These are phyloP conservation scores for Ovis canadensis DNA, from an alignment of 2,113 vertebrate species.

Conservation along the genomic window DNA sequence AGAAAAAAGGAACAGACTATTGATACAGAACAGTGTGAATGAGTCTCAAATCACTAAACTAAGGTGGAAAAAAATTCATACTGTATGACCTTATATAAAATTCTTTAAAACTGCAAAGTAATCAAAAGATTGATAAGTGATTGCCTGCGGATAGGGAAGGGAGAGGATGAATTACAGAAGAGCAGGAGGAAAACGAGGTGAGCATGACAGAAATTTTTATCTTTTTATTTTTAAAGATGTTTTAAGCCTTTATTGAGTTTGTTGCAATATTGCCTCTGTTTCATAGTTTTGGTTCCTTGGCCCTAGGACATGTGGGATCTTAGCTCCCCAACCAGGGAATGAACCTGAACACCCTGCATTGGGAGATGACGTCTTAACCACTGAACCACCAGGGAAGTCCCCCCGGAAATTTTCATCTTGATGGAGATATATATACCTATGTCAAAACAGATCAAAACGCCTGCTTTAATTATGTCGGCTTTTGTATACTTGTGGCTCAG, in stretches of 20 bases:
- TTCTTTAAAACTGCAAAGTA: background rate
- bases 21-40: background rate
- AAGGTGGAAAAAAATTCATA: background rate
- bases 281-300: background rate
- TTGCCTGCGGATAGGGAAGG: background rate
- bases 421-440: background rate
- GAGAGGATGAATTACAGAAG: background rate
- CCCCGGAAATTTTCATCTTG: background rate
- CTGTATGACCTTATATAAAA: background rate
- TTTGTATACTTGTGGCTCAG: background rate
- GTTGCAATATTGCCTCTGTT: background rate
- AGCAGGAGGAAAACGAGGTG: background rate
- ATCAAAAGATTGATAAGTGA: background rate
- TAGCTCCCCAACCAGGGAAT: background rate
- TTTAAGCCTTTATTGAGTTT: background rate
- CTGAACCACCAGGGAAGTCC: background rate
- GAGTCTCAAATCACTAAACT: background rate
- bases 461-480: background rate
- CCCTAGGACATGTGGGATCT: background rate
- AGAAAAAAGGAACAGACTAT: background rate
- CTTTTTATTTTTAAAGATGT: background rate
- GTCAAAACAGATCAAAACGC: background rate
- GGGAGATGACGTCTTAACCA: background rate
- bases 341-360: background rate
- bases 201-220: background rate